phyloP scores from a whole-genome alignment of 2,113 vertebrate genomes.

The Marmota monax region DNA sequence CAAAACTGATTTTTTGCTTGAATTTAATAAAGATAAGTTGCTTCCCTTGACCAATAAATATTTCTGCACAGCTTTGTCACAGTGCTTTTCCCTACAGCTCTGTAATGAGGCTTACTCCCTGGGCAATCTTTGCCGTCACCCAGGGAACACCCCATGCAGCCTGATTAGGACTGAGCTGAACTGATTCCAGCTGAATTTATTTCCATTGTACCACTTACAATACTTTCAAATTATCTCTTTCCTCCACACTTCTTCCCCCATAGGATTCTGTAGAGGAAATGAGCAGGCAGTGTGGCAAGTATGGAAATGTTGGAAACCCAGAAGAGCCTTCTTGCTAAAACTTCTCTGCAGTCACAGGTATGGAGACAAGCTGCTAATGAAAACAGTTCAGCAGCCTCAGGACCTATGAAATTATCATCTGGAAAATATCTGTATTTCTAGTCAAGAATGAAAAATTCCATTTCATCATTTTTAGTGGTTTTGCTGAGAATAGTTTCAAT shows the following conservation, averaged over 20 bases:
- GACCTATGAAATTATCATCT: background rate
- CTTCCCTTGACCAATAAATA: background rate
- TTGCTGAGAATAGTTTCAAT: background rate
- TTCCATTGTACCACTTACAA: conserved; percentile 66
- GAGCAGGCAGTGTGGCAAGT: background rate
- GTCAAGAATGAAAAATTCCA: conserved; percentile 2
- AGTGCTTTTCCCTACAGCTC: background rate
- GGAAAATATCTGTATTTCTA: background rate
- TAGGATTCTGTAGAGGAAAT: conserved; percentile 13
- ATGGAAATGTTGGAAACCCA: background rate
- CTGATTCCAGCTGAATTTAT: conserved; percentile 56
- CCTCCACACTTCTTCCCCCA: background rate
- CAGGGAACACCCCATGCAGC: background rate
- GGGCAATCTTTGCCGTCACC: background rate
- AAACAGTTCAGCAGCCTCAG: background rate
- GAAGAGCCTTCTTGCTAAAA: conserved; percentile 38
- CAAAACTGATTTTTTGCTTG: background rate
- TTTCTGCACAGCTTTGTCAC: background rate
- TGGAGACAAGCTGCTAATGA: conserved; percentile 12
- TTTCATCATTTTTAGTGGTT: background rate
- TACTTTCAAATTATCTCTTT: conserved; percentile 66
- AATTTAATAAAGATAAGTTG: background rate
- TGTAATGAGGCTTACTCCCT: conserved; percentile 23
- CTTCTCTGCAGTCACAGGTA: background rate
- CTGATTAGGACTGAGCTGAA: conserved; percentile 11